Evolutionary conservation across 1,140 invertebrate species (phyloP), one percentile per base, ranked within the genome.

Genomic region (Drosophila pachea): DNA sequence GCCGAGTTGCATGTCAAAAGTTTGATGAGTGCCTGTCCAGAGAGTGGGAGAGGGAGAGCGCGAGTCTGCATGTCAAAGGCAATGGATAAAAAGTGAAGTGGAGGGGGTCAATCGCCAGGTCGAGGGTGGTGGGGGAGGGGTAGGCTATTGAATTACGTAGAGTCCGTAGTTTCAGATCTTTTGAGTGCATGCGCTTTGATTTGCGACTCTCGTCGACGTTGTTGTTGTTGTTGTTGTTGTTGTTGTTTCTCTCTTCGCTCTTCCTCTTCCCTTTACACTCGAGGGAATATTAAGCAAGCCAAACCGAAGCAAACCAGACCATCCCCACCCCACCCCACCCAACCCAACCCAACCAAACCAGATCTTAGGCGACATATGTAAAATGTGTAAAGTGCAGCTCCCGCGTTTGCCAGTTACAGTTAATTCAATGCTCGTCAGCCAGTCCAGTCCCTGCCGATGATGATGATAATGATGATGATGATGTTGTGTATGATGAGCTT

Each of bases 371-470:
- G 82, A 86, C 82, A 86, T 86, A 86, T 86, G 82, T 86, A 86
- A 86, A 86, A 86, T 86, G 82, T 86, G 82, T 86, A 86, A 86
- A 86, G 82, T 86, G 82, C 82, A 86, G 58, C 38, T 31, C n/a
- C 33, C 32, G 40, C 68, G 22, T 22, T 22, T 82, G 78, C 78
- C 78, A 76, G 78, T 77, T 84, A 84, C 81, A 84, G 79, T 86
- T 86, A 86, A 86, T 86, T 86, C 83, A 86, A 86, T 86, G 78
- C 83, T 86, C 81, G 68, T 86, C 81, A 86, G 59, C 48, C 74
- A 49, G 45, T 52, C 48, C 74, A 49, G 45, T 52, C 62, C 56
- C 38, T 12, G 11, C 42, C 22, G 29, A 45, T 22, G 42, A 38
- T 31, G 63, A 62, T 58, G 63, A 76, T 67, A 54, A 74, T 68